Base-by-base conservation (phyloP, 1,140 invertebrate species). In the Sitophilus oryzae region DNA sequence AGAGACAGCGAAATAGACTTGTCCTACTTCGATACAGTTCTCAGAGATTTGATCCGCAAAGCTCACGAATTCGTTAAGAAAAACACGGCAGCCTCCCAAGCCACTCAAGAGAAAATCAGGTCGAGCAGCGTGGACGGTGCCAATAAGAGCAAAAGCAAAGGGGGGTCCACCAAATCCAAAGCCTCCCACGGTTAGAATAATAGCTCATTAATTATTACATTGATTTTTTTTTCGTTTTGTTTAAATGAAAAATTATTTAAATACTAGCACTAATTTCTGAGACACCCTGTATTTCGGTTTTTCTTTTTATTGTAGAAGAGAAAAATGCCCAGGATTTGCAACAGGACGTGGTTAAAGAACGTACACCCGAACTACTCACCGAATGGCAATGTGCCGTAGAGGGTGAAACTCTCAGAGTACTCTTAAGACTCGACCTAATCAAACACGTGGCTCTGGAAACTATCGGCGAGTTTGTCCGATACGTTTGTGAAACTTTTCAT, bases 361-460 rank as follows among this genome's bases (percentile, higher is more conserved):
- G 41, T 40, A 30, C 10, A 2, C 45, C 37, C 11, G 55, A 56
- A 43, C 34, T 66, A 35, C 41, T 64, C 14, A 59, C 76, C 20
- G 79, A 82, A 69, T 81, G 79, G 77, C 65, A 63, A 4, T 72
- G 73, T 60, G 79, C 72, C 8, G 55, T 77, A 8, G 70, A 74
- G 45, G 78, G 74, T 15, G 80, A 82, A 68, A 72, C 74, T 48
- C 71, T 69, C 44, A 67, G 80, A 56, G 65, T 73, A 2, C 62
- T 63, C 16, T 60, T 74, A 36, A 72, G 76, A 25, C 60, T 82
- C 8, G 57, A 74, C 8, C 20, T 73, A 59, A 67, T 71, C 41
- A 71, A 66, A 64, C 67, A 56, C 44, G 71, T 56, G 61, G 74
- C 70, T 62, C 66, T 60, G 64, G 66, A 58, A 15, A 74, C 79